Conservation (phyloP, 2,888 invertebrate species). For the Deladenus siricidicola region DNA sequence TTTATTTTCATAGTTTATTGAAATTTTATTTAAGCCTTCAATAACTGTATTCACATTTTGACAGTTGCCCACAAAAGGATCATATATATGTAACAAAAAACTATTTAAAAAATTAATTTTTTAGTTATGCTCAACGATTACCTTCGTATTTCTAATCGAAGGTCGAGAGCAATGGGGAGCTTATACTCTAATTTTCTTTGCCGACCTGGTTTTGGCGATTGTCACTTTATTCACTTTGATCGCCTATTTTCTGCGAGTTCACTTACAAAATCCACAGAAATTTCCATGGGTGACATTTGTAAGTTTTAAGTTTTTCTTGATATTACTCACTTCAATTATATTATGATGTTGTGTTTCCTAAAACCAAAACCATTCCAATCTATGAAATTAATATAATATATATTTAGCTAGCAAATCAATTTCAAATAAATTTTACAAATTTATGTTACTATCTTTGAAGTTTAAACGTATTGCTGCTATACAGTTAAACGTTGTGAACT, state of each 20-base stretch:
- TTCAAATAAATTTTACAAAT: not conserved
- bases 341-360: no score
- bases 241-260: slow-evolving; percentile 25
- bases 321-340: no score
- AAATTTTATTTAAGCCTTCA: no score
- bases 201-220: slow-evolving; percentile 4
- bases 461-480: no score
- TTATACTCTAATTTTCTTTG: slow-evolving; percentile 12
- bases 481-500: no score
- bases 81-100: no score
- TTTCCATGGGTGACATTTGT: slow-evolving; percentile 26
- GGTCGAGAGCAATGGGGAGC: slow-evolving; percentile 13
- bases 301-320: slow-evolving; percentile 7
- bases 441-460: not conserved
- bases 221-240: slow-evolving; percentile 27
- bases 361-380: no score
- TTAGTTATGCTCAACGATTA: slow-evolving; percentile 17
- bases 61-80: no score
- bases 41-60: no score
- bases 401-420: not conserved
- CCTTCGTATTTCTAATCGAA: slow-evolving; percentile 23
- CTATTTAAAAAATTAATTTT: not conserved
- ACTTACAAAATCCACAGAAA: slow-evolving; percentile 16
- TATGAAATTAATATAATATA: no score
- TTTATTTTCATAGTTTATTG: no score